Conservation (phyloP, 2,888 invertebrate genomes). For the Dyspetes luteomarginatus region DNA sequence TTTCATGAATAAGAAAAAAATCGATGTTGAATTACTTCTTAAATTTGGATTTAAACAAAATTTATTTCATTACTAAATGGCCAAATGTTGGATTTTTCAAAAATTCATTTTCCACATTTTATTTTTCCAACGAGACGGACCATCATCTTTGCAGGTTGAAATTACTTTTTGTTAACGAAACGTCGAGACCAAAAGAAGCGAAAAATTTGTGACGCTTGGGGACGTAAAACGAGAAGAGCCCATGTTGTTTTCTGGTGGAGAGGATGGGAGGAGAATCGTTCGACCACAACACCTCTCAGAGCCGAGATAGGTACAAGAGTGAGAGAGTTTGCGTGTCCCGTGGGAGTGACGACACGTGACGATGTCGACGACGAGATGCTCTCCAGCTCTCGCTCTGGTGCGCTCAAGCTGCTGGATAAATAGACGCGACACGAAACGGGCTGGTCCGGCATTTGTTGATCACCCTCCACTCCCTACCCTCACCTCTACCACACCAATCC, state of each 20-base stretch:
- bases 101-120: too few relatives aligned
- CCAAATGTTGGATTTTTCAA: too few relatives aligned
- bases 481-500: background rate
- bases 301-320: background rate
- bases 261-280: conserved; percentile 38
- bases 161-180: background rate
- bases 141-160: too few relatives aligned
- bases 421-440: conserved; percentile 66
- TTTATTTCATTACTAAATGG: too few relatives aligned
- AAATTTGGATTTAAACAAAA: too few relatives aligned
- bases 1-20: too few relatives aligned
- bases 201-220: background rate
- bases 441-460: conserved; percentile 65
- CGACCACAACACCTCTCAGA: conserved; percentile 32
- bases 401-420: conserved; percentile 56
- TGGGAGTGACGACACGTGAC: conserved; percentile 60
- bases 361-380: conserved; percentile 43
- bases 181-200: background rate
- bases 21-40: too few relatives aligned
- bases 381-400: conserved; percentile 22
- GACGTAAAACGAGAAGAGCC: background rate
- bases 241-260: background rate
- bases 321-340: conserved; percentile 28
- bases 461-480: conserved; percentile 1
- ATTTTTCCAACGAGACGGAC: background rate